Conservation (phyloP, 2,888 invertebrate species). For the Parnassius orleans region DNA sequence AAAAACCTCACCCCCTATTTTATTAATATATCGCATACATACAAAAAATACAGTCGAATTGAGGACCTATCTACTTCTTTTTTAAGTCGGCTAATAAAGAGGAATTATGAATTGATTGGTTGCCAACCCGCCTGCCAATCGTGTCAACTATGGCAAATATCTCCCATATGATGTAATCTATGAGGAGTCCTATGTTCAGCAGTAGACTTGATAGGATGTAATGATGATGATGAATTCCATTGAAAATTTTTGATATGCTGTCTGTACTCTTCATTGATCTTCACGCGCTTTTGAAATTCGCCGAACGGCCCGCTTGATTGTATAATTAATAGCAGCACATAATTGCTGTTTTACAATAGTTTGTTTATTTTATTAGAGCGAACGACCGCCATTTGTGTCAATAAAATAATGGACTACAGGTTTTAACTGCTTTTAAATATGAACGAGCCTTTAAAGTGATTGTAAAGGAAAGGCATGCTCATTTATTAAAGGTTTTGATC, state of each 20-base stretch:
- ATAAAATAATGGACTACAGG: conserved; percentile 43
- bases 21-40: too few species aligned
- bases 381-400: conserved; percentile 43
- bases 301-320: conserved; percentile 40
- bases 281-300: conserved; percentile 31
- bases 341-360: conserved; percentile 40
- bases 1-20: too few species aligned
- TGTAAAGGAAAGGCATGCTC: conserved; percentile 6
- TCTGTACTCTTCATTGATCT: conserved; percentile 16
- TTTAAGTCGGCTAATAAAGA: too few species aligned
- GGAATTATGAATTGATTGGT: too few species aligned
- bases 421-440: conserved; percentile 33
- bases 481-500: not conserved
- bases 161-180: too few species aligned
- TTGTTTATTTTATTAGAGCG: conserved; percentile 41
- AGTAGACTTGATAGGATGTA: too few species aligned
- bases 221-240: too few species aligned
- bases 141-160: too few species aligned
- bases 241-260: conserved; percentile 4
- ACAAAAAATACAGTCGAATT: too few species aligned
- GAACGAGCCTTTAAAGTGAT: not conserved
- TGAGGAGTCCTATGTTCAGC: too few species aligned
- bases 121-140: too few species aligned
- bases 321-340: conserved; percentile 45
- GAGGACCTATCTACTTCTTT: too few species aligned